Percentiles rank a stretch among this genome's conserved stretches.
phyloP scores from a whole-genome alignment of 64 coral and sea anemone genomes.

The Anthopleura sola region DNA sequence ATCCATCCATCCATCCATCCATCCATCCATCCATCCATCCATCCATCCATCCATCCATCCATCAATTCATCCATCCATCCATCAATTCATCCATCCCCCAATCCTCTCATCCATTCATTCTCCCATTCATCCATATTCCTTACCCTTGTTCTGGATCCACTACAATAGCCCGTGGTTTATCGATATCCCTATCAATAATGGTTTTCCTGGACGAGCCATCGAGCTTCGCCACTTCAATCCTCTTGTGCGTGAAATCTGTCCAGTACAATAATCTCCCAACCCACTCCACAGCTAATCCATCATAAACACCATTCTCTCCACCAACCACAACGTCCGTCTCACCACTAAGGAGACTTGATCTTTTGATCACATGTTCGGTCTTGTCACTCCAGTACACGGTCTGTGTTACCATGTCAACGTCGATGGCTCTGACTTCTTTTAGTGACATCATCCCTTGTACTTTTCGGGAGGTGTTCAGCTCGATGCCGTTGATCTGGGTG shows the following conservation, averaged over 20 bases:
- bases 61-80: too few relatives aligned
- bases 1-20: too few relatives aligned
- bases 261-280: constrained; percentile 29
- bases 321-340: constrained; percentile 28
- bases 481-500: constrained; percentile 33
- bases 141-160: constrained; percentile 44
- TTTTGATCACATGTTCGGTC: constrained; percentile 14
- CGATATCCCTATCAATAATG: background rate
- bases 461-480: background rate
- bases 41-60: too few relatives aligned
- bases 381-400: constrained; percentile 50
- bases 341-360: constrained; percentile 30
- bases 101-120: too few relatives aligned
- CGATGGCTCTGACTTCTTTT: constrained; percentile 7
- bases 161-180: constrained; percentile 35
- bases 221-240: constrained; percentile 21
- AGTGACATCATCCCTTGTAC: constrained; percentile 20
- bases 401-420: constrained; percentile 20
- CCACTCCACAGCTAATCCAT: constrained; percentile 51
- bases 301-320: constrained; percentile 10
- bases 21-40: too few relatives aligned
- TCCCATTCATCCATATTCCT: background rate
- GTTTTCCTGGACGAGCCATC: constrained; percentile 26
- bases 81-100: too few relatives aligned
- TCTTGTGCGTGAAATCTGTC: constrained; percentile 28